phyloP scores from a whole-genome alignment of 2,797 vertebrate species.

The Pantherophis vulpinus region DNA sequence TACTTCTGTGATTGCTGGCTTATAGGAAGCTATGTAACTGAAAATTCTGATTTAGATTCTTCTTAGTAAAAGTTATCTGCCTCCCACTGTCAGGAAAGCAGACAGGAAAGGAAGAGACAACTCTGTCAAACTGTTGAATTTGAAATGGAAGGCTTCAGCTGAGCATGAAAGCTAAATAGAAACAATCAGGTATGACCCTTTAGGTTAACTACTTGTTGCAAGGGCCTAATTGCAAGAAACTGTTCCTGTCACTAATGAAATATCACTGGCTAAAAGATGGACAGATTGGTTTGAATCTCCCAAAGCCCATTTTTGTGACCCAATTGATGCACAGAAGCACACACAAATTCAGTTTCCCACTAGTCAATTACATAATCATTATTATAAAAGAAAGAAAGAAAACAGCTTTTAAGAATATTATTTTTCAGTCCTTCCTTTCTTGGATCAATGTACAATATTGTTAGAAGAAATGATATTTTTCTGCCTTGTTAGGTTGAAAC shows the following conservation, averaged over 20 bases:
- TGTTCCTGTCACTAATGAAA: conserved; percentile 40
- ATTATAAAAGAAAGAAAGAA: too few species aligned
- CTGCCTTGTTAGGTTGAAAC: background rate
- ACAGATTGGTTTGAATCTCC: background rate
- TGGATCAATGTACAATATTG: background rate
- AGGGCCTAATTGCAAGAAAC: conserved; percentile 56
- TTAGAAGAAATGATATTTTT: background rate
- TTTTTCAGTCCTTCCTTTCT: background rate
- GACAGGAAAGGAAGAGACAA: conserved; percentile 3
- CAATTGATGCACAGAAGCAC: background rate
- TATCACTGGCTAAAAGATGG: conserved; percentile 2
- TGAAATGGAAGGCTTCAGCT: conserved; percentile 20
- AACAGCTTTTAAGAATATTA: background rate
- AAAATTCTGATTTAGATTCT: conserved; percentile 27
- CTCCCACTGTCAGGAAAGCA: background rate
- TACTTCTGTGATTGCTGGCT: background rate
- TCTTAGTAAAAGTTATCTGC: conserved; percentile 37
- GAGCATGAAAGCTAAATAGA: conserved; percentile 43
- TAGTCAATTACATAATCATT: conserved; percentile 22
- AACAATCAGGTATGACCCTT: conserved; percentile 41
- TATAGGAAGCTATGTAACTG: background rate
- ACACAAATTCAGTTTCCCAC: conserved; percentile 37
- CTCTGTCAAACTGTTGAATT: background rate
- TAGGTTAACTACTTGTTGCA: conserved; percentile 59
- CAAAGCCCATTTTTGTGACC: conserved; percentile 34